Percentiles rank a stretch among this genome's conserved stretches.
phyloP scores from a whole-genome alignment of 2,797 vertebrate species.

The Clamator glandarius region DNA sequence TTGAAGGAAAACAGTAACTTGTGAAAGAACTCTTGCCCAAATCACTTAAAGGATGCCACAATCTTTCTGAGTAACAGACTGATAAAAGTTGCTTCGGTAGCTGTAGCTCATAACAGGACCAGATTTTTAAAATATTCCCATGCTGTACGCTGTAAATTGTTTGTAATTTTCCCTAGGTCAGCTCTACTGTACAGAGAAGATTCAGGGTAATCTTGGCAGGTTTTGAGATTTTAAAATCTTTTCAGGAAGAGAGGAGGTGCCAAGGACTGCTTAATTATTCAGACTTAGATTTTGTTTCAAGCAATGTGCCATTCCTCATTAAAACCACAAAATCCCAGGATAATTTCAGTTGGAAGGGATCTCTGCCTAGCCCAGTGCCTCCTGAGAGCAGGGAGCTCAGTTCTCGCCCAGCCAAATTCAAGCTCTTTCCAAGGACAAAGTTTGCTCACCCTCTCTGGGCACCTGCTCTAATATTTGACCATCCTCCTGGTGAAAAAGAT shows the following conservation, averaged over 20 bases:
- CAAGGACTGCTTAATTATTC: neutral
- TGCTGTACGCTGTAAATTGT: neutral
- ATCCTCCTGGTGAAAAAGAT: rapidly evolving
- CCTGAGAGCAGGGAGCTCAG: neutral
- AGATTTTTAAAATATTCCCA: neutral
- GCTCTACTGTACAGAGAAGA: neutral
- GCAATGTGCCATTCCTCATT: neutral
- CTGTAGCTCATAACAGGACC: neutral
- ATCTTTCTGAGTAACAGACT: neutral
- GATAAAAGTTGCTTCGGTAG: neutral
- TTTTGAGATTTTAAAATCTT: neutral
- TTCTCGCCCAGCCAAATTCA: neutral
- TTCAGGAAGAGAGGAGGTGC: neutral
- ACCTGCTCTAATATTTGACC: neutral
- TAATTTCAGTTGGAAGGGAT: neutral
- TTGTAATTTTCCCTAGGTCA: neutral
- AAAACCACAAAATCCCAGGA: neutral
- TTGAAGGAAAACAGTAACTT: neutral
- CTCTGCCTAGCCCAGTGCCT: neutral
- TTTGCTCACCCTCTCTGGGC: neutral
- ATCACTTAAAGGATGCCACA: neutral
- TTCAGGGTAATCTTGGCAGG: neutral
- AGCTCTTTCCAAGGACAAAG: neutral
- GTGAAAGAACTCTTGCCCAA: neutral
- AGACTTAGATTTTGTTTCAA: neutral